phyloP scores from a whole-genome alignment of 2,797 vertebrate genomes.

The Melanotaenia parkinsoni region DNA sequence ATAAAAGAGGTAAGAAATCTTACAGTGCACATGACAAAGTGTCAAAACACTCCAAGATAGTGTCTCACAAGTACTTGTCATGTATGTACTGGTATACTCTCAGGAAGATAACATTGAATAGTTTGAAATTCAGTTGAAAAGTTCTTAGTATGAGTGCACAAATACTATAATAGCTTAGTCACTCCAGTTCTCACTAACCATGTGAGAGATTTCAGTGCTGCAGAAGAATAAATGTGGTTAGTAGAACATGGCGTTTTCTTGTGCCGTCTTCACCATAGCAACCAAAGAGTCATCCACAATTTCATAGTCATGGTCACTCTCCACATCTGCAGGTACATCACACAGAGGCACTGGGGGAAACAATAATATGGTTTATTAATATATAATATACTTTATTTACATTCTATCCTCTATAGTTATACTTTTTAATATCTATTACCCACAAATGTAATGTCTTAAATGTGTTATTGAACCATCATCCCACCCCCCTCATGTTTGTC shows the following conservation, averaged over 20 bases:
- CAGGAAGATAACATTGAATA: conserved; percentile 6
- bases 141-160: background rate
- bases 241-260: conserved; percentile 66
- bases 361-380: background rate
- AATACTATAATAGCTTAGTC: background rate
- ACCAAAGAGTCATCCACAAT: conserved; percentile 60
- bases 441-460: background rate
- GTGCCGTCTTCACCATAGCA: conserved; percentile 39
- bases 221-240: conserved; percentile 2
- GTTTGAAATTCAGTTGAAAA: conserved; percentile 7
- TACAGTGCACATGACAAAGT: background rate
- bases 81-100: background rate
- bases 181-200: background rate
- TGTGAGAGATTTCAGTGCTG: background rate
- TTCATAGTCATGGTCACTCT: conserved; percentile 86
- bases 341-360: background rate
- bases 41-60: background rate
- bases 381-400: background rate
- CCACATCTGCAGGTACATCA: conserved; percentile 9
- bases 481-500: background rate
- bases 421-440: background rate
- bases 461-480: background rate
- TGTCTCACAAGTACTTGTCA: background rate
- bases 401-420: background rate
- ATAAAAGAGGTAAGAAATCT: conserved; percentile 1